Base-by-base conservation (phyloP, 1,140 invertebrate species). In the Drosophila dunni region DNA sequence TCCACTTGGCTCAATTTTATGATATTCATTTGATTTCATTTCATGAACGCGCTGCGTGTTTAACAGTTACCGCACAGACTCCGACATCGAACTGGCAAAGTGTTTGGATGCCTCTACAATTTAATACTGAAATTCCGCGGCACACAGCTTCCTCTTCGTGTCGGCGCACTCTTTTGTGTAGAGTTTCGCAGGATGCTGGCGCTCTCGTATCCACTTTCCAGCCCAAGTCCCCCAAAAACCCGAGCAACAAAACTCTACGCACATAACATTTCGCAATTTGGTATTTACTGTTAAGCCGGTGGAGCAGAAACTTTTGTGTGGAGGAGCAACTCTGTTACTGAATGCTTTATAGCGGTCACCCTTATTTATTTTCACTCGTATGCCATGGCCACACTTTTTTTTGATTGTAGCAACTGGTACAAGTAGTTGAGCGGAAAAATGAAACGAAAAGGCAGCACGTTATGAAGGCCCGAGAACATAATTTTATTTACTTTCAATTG, bases 21-120 rank as follows among this genome's bases (percentile, higher is more conserved):
- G 44, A 61, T 50, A 54, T 69, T 68, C 76, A 63, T 61, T 78
- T 81, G 65, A 44, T 78, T 69, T 57, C 67, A 64, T 73, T 70
- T 58, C 45, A 70, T 77, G 65, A 53, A 67, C 81, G 75, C 68
- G 85, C 65, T 76, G 81, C 73, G 79, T 85, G 17, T 81, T 69
- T 29, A 29, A 65, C 83, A 72, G 67, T 65, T 29, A 81, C 79
- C 85, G 80, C 72, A 85, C 81, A 82, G 76, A 79, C 81, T 89
- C 85, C 74, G 85, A 90, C 85, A 79, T 45, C 50, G 56, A 56
- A 77, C 79, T 84, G 79, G 50, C 74, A 64, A 57, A 75, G 69
- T 71, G 61, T 24, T 74, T 44, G 74, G 77, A 68, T 81, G 72
- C 76, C 66, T 80, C 65, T 67, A 63, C 69, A 53, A 29, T 81